These are phyloP conservation scores for Myanophis thanlyinensis DNA, from an alignment of 2,113 vertebrate genomes.

Conservation along the genomic window DNA sequence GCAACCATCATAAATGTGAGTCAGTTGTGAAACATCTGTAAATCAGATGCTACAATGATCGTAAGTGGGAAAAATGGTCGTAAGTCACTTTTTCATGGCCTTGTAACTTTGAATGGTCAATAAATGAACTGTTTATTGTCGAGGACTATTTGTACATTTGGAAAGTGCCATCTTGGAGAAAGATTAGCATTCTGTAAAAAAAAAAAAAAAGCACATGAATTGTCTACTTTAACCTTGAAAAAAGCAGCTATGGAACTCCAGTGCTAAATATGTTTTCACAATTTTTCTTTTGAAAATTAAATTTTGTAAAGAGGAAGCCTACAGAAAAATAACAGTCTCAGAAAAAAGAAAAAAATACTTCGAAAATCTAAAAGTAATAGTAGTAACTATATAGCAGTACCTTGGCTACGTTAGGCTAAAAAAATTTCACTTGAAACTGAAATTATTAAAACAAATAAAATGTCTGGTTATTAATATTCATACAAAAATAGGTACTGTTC, in stretches of 20 bases:
- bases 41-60: no score
- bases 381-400: neutral
- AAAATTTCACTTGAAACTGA: neutral
- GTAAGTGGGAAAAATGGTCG: no score
- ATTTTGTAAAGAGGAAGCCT: neutral
- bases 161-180: neutral
- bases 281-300: neutral
- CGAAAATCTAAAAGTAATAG: neutral
- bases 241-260: neutral
- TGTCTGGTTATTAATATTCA: neutral
- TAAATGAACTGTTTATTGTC: no score
- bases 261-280: neutral
- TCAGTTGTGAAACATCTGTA: no score
- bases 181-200: neutral
- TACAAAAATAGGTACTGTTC: neutral
- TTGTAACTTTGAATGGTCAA: no score
- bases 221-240: neutral
- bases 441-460: neutral
- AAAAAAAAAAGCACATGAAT: neutral
- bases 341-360: neutral
- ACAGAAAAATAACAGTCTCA: neutral
- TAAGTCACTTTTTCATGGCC: no score
- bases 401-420: neutral
- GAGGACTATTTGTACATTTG: no score
- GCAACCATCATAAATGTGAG: no score